phyloP scores from a whole-genome alignment of 2,797 vertebrate species.

The Potorous gilbertii region DNA sequence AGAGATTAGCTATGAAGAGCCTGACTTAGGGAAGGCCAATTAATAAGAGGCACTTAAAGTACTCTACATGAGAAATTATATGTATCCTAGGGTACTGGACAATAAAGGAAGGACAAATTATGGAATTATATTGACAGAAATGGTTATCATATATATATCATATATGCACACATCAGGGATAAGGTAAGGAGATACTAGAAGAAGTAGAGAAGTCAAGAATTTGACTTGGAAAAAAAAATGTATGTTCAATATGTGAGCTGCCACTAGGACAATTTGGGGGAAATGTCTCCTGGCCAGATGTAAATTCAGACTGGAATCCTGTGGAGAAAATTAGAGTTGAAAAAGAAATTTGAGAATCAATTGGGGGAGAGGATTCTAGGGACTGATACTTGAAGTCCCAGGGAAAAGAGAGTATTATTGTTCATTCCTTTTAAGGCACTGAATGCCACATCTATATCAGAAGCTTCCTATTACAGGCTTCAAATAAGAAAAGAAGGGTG shows the following conservation, averaged over 20 bases:
- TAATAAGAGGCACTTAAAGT: too few relatives aligned
- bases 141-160: background rate
- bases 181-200: background rate
- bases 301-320: background rate
- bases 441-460: background rate
- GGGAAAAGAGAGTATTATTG: background rate
- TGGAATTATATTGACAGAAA: background rate
- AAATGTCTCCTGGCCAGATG: background rate
- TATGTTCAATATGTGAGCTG: background rate
- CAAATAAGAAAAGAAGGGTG: background rate
- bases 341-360: background rate
- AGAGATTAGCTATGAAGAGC: background rate
- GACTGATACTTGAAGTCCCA: background rate
- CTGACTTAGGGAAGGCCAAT: background rate
- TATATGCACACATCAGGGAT: background rate
- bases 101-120: background rate
- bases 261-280: background rate
- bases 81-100: too few relatives aligned
- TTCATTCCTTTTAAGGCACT: background rate
- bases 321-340: background rate
- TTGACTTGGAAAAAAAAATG: background rate
- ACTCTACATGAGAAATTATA: too few relatives aligned
- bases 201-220: background rate
- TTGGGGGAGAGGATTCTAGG: background rate
- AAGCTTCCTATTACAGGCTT: background rate